These are phyloP conservation scores for Catharus minimus DNA, from an alignment of 2,113 vertebrate species.

Conservation along the genomic window DNA sequence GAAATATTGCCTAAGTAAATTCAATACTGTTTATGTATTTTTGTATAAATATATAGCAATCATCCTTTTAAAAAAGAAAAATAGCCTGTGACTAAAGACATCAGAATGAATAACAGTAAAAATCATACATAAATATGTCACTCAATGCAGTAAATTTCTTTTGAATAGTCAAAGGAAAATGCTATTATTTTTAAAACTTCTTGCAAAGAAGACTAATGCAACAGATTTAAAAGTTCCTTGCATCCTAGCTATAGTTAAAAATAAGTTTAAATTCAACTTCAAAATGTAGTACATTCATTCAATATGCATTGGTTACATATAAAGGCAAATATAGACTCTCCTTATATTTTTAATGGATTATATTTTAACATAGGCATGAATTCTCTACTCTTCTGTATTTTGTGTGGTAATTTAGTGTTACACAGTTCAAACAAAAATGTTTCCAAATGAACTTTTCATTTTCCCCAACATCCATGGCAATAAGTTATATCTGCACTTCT, in stretches of 20 bases:
- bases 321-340: neutral
- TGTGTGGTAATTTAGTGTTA: neutral
- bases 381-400: neutral
- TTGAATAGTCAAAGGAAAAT: neutral
- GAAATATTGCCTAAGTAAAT: neutral
- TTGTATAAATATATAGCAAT: neutral
- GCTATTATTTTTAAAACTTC: neutral
- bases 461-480: neutral
- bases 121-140: neutral
- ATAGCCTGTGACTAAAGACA: neutral
- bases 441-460: neutral
- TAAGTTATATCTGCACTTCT: neutral
- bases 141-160: neutral
- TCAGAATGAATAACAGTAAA: neutral
- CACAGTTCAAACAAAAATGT: neutral
- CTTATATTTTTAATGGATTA: neutral
- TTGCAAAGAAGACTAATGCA: neutral
- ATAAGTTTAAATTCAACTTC: neutral
- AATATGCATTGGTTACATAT: neutral
- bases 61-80: neutral
- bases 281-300: neutral
- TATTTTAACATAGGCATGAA: neutral
- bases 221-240: neutral
- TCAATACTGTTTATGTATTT: neutral
- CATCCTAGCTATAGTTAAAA: neutral